Evolutionary conservation across 2,888 invertebrate species (phyloP), one percentile per base, ranked within the genome.

Genomic region (Drosophila mulleri): DNA sequence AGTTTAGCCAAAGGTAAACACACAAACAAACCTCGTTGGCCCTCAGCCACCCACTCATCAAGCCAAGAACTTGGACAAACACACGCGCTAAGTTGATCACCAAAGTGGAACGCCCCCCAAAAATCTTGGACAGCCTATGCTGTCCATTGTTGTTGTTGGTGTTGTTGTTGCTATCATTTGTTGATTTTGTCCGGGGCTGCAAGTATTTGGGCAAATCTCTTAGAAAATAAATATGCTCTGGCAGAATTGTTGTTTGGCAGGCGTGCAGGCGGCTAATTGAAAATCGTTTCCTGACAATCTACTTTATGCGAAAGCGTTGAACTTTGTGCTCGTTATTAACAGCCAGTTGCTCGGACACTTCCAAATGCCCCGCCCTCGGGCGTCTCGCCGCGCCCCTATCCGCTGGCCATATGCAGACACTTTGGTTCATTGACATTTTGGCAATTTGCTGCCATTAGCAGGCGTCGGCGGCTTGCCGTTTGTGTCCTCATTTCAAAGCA

Each of bases 391-490:
- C n/a, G n/a, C n/a, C n/a, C n/a, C n/a, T n/a, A n/a, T n/a, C 20
- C 8, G 32, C 41, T 53, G 35, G 20, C 48, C 84, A 74, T 48
- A 80, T 83, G 87, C 82, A 87, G 82, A 76, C 76, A 85, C 84
- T 86, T 73, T 68, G 78, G 84, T 88, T 84, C 84, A 84, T 84
- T 84, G 84, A 84, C 84, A 84, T 88, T 81, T 68, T 67, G 85
- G 79, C 79, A 87, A 83, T 88, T 85, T 82, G 82, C 78, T 87
- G 81, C 86, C 83, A 86, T 87, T 87, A 76, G 78, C 52, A 42
- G 57, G 62, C 65, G 48, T 41, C 59, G 64, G 65, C 59, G 64
- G 62, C 53, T 67, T 62, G 73, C 54, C 67, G 60, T 64, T 83
- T 73, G 82, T 84, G 88, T 83, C 81, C 81, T 88, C 85, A 85